Evolutionary conservation across 2,888 invertebrate genomes (phyloP), one percentile per base, ranked within the genome.

Genomic region (Agelastica alni): DNA sequence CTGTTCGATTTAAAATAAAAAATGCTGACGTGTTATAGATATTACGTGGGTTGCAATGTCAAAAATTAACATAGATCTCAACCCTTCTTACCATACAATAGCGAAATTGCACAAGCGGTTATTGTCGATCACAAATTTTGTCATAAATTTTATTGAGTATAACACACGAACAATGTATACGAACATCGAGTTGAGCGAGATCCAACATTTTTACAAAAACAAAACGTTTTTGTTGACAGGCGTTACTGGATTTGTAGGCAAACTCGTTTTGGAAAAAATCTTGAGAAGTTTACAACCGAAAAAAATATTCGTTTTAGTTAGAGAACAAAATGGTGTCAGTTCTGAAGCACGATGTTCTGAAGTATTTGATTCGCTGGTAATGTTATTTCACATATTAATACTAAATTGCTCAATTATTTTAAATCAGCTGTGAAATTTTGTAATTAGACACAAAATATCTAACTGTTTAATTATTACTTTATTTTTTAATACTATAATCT

Each of bases 241-340:
- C 3, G 60, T 51, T 17, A 65, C 65, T 5, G 65, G 66, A 14
- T 67, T 64, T 34, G 44, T 69, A 4, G 70, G 70, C 0, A 69
- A 68, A 51, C 18, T 68, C 2, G 49, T 69, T 13, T 37, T 69
- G n/a, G 70, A 70, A 45, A 70, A 69, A 47, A 46, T 74, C 14
- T 54, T 75, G 20, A 64, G 74, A 47, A 47, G 57, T 14, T 64
- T 70, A 20, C 64, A 64, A 12, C 52, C 73, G 3, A 65, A 67
- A 36, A 60, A 63, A 12, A 59, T 75, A 3, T 73, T 68, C 49
- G 53, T 75, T 12, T 51, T 76, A 44, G 59, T 72, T 12, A 56
- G 74, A 18, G 59, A 63, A 0, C 74, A 74, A 60, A 69, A 74
- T 45, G 70, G 68, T 28, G 34, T 39, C 5, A 30, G 48, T 7